These are phyloP conservation scores for Eudasyphora cyanicolor DNA, from an alignment of 2,888 invertebrate genomes.

Conservation along the genomic window DNA sequence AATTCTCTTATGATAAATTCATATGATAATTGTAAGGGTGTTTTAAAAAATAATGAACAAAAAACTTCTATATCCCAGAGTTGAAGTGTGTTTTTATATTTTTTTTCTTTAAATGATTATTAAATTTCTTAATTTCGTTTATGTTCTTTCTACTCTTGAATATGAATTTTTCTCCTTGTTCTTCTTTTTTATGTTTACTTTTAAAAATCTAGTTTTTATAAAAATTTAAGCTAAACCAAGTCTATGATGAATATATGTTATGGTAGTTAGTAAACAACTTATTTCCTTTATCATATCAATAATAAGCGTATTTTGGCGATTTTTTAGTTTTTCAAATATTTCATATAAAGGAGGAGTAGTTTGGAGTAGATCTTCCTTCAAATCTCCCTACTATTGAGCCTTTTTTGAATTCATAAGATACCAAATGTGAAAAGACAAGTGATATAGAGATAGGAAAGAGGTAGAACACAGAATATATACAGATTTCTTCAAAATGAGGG, in stretches of 20 bases:
- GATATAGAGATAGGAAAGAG: not conserved
- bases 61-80: conserved; percentile 34
- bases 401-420: not conserved
- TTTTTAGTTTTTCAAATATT: conserved; percentile 7
- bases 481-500: not conserved
- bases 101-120: not conserved
- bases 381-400: conserved; percentile 3
- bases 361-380: not conserved
- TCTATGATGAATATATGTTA: too few species aligned
- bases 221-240: conserved; percentile 58
- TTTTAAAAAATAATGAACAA: conserved; percentile 4
- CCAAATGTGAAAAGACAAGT: not conserved
- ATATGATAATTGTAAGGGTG: not conserved
- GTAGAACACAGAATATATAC: not conserved
- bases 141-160: not conserved
- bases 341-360: too few species aligned
- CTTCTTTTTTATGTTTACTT: not conserved
- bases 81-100: conserved; percentile 19
- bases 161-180: too few species aligned
- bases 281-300: conserved; percentile 50
- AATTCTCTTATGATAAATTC: not conserved
- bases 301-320: conserved; percentile 64
- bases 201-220: conserved; percentile 11
- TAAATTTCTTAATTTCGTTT: not conserved
- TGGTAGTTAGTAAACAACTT: conserved; percentile 53